Base-by-base conservation (phyloP, 2,888 invertebrate species). In the Hesperia comma region DNA sequence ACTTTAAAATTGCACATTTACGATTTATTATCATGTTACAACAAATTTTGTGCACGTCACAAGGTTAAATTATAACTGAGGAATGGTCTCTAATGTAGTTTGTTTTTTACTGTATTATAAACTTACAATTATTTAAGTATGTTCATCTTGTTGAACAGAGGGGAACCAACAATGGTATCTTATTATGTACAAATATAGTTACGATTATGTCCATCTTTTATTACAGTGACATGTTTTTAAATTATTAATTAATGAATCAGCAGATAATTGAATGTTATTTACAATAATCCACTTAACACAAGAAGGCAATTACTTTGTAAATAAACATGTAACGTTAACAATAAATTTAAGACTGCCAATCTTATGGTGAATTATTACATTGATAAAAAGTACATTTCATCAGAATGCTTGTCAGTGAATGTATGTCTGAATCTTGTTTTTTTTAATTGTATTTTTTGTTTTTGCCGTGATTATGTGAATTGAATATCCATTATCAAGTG, bases 31-130 rank as follows among this genome's bases (percentile, higher is more conserved):
- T 61, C 63, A 7, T 19, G 57, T 67, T 60, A 66, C 41, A 61
- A 54, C 54, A 61, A 73, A 74, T 74, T 82, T 88, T 88, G 87
- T 88, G 88, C 86, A 85, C 79, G 74, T 77, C 78, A 81, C 78
- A 80, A 77, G 77, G 72, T 75, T 73, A 72, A 74, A 74, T 71
- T 70, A 78, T 68, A 69, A 71, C 32, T 53, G 73, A 79, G 84
- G 81, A 85, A 86, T 85, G 83, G 73, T 80, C 63, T 72, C 58
- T 19, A 57, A 57, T 63, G 49, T 51, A 63, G 49, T 63, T 40
- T 51, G 40, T 51, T 61, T 61, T 37, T 57, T 57, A 21, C 17
- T 26, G 51, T 21, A 51, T 12, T 51, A 21, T 26, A 51, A 51
- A 21, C 17, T 19, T 49, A 46, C 2, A 6, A 58, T 40, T 43